Percentiles rank a stretch among this genome's conserved stretches.
Evolutionary conservation across 2,113 vertebrate species (phyloP).

Genomic region (Notarius lentiginosus): DNA sequence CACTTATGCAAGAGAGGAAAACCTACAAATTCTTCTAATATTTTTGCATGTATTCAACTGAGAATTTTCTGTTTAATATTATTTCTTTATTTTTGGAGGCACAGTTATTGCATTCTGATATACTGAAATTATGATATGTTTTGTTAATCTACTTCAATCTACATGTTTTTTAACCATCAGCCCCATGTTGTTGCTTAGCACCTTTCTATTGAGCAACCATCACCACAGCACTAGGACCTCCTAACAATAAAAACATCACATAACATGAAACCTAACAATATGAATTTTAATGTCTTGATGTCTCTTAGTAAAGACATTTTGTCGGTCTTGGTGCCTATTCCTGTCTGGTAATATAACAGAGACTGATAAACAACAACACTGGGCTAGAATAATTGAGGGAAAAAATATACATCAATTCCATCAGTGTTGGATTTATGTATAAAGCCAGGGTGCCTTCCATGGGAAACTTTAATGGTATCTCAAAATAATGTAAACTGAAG

Average conservation of each 20-base stretch:
- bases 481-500: not conserved
- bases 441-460: not conserved
- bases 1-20: not conserved
- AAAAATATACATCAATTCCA: not conserved
- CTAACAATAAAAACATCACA: not conserved
- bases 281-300: not conserved
- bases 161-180: not conserved
- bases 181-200: not conserved
- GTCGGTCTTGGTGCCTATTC: slow-evolving; percentile 7
- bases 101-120: slow-evolving; percentile 13
- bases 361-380: not conserved
- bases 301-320: not conserved
- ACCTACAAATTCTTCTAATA: not conserved
- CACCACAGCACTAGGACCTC: not conserved
- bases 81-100: not conserved
- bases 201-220: not conserved
- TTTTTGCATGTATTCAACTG: slow-evolving; percentile 32
- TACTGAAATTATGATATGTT: slow-evolving; percentile 28
- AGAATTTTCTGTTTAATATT: slow-evolving; percentile 4
- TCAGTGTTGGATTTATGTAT: not conserved
- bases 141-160: not conserved
- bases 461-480: not conserved
- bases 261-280: not conserved
- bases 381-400: not conserved
- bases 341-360: not conserved